Evolutionary conservation across 2,888 invertebrate genomes (phyloP).

Genomic region (Tetramorium bicarinatum): DNA sequence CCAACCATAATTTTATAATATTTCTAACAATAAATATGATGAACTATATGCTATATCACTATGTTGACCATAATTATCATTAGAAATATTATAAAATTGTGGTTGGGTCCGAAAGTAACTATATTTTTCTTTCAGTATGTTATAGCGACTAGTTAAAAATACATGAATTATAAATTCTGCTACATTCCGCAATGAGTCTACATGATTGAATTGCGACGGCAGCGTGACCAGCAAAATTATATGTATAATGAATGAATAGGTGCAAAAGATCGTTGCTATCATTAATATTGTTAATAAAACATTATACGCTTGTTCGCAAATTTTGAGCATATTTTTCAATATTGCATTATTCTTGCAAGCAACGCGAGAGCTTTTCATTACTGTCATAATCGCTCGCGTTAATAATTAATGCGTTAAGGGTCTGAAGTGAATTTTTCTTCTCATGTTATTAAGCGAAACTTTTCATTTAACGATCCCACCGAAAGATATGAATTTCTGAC

Average conservation of each 20-base stretch:
- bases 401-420: not conserved
- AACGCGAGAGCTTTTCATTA: not conserved
- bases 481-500: not conserved
- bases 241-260: not conserved
- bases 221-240: constrained; percentile 8
- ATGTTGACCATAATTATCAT: too few relatives aligned
- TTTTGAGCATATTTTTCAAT: constrained; percentile 1
- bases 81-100: too few relatives aligned
- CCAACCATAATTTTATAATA: too few relatives aligned
- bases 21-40: too few relatives aligned
- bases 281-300: not conserved
- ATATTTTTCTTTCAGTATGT: too few relatives aligned
- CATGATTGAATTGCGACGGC: not conserved
- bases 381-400: not conserved
- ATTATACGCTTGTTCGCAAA: constrained; percentile 1
- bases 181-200: not conserved
- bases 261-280: not conserved
- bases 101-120: too few relatives aligned
- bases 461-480: not conserved
- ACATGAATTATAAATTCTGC: not conserved
- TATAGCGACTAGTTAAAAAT: not conserved
- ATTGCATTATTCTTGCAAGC: not conserved
- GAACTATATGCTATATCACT: too few relatives aligned
- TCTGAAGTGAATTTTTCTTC: not conserved
- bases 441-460: not conserved